Conservation (phyloP, 2,113 vertebrate genomes). For the Emberiza fucata region DNA sequence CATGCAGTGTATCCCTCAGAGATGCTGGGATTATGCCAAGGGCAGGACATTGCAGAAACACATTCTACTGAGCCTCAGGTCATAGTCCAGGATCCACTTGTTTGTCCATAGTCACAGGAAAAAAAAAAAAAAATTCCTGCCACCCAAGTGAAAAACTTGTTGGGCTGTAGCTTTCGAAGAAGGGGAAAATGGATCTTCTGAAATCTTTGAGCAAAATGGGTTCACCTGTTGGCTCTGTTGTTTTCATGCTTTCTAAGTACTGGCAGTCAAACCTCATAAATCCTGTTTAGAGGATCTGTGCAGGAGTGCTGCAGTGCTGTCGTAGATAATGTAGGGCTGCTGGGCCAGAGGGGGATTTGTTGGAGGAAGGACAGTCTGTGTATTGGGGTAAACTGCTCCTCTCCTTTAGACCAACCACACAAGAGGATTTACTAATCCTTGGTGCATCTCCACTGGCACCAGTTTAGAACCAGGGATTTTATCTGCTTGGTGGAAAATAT, state of each 20-base stretch:
- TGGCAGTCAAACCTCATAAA: not conserved
- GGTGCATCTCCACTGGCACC: not conserved
- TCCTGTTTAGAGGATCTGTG: not conserved
- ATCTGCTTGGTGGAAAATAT: not conserved
- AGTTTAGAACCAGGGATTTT: not conserved
- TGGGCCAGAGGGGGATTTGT: not conserved
- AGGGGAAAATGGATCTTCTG: not conserved
- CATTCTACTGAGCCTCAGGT: not conserved
- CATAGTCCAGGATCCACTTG: not conserved
- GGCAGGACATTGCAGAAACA: not conserved
- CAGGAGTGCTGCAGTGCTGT: not conserved
- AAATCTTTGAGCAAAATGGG: not conserved
- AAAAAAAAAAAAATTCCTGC: not conserved
- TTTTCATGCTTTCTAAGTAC: not conserved
- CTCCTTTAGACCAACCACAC: not conserved
- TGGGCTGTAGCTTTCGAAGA: not conserved
- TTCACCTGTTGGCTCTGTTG: slow-evolving; percentile 49
- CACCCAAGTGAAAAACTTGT: not conserved
- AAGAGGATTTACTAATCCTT: not conserved
- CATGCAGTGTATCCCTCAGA: not conserved
- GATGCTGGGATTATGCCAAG: not conserved
- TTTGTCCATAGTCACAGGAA: not conserved
- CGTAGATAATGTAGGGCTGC: not conserved
- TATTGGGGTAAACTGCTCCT: not conserved
- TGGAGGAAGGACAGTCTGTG: rapidly evolving